Evolutionary conservation across 2,797 vertebrate species (phyloP).

Genomic region (Diplodus puntazzo): DNA sequence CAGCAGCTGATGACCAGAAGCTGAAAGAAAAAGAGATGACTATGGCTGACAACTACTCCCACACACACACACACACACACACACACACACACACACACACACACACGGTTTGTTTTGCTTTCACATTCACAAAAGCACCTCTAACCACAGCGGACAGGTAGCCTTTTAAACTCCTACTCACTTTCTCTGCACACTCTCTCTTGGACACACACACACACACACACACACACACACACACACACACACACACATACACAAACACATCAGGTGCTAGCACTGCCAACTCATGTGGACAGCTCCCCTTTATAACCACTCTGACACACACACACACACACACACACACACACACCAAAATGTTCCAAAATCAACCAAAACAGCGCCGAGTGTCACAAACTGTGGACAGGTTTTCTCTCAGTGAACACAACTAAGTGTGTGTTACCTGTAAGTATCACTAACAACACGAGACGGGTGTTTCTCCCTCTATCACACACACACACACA

Average conservation of each 20-base stretch:
- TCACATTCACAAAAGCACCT: constrained; percentile 26
- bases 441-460: constrained; percentile 7
- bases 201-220: not conserved
- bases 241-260: not conserved
- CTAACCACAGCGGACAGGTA: constrained; percentile 39
- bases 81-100: constrained; percentile 2
- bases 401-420: not conserved
- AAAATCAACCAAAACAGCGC: constrained; percentile 5
- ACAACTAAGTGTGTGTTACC: not conserved
- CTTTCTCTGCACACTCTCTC: constrained; percentile 13
- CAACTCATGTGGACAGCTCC: constrained; percentile 36
- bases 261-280: constrained; percentile 15
- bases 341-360: not conserved
- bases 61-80: not conserved
- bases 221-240: constrained; percentile 2
- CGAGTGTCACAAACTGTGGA: not conserved
- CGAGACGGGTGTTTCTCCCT: constrained; percentile 12
- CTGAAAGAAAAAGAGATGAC: constrained; percentile 1
- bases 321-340: not conserved
- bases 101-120: constrained; percentile 5
- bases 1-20: constrained; percentile 27
- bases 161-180: constrained; percentile 39
- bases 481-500: not conserved
- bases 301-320: constrained; percentile 26
- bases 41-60: constrained; percentile 23